These are phyloP conservation scores for Polydrusus pterygomalis DNA, from an alignment of 2,888 invertebrate genomes.

Conservation along the genomic window DNA sequence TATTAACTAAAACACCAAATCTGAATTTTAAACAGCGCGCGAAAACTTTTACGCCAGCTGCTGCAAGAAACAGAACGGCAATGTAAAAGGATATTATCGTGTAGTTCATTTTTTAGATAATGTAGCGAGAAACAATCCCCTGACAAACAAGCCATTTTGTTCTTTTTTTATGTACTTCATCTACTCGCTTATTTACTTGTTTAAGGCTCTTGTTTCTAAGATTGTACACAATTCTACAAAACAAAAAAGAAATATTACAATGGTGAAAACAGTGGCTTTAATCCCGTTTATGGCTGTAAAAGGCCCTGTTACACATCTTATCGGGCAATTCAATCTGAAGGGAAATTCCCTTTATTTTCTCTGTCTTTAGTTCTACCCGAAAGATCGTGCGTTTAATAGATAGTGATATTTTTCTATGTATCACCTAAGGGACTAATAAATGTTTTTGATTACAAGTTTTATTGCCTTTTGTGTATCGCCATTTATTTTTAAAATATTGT, in stretches of 20 bases:
- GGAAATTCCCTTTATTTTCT: constrained; percentile 44
- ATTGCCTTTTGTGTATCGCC: neutral
- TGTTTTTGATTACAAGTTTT: constrained; percentile 8
- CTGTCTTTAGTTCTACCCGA: constrained; percentile 38
- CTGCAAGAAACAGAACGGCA: too few relatives aligned
- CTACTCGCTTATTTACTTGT: too few relatives aligned
- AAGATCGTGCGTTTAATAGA: constrained; percentile 25
- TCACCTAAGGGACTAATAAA: constrained; percentile 1
- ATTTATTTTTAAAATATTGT: neutral
- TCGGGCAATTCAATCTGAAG: constrained; percentile 43
- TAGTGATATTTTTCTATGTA: constrained; percentile 7
- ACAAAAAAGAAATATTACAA: constrained; percentile 31
- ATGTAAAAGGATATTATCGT: too few relatives aligned
- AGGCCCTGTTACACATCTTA: constrained; percentile 37
- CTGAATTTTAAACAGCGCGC: too few relatives aligned
- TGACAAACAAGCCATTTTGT: too few relatives aligned
- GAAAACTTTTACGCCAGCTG: too few relatives aligned
- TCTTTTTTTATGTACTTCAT: too few relatives aligned
- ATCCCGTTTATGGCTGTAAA: constrained; percentile 47
- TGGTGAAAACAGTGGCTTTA: constrained; percentile 35
- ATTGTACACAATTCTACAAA: constrained; percentile 10
- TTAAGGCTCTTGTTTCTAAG: neutral
- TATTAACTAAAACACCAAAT: too few relatives aligned
- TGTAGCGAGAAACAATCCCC: neutral
- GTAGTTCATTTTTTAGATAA: too few relatives aligned